Evolutionary conservation across 2,888 invertebrate species (phyloP), one percentile per base, ranked within the genome.

Genomic region (Leucophenga montana): DNA sequence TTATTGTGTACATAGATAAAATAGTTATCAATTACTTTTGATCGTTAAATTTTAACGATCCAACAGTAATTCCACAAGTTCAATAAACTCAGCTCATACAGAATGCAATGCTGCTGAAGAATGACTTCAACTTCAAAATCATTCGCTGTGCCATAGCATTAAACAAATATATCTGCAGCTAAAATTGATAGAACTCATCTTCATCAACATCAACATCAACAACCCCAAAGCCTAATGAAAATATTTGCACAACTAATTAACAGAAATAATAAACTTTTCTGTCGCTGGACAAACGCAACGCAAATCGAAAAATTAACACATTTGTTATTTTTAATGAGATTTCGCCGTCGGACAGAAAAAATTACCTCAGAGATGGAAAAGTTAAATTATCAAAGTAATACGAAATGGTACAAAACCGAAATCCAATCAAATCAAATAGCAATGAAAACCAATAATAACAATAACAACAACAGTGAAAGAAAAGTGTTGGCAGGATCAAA

Each of bases 161-260:
- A 27, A 27, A 27, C 27, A 27, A n/a, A n/a, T n/a, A n/a, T 33
- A 39, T 39, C 9, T 8, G 1, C 11, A 1, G 9, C 3, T 39
- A 11, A 3, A 39, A 39, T 39, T 11, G 39, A 39, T 8, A 39
- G 4, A 39, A 39, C 39, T 39, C 39, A 39, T 39, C 39, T 5
- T 87, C 87, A 88, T 87, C 88, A 87, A 88, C 88, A 88, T 87
- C 85, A 86, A 33, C 16, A 18, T 6, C 0, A 61, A 18, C 39
- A 61, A 39, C 61, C 61, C 56, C 62, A 16, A 61, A 39, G 14
- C 59, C 31, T 31, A 46, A 71, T 71, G 39, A 39, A 77, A 78
- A 77, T 75, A 78, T 77, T 76, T 53, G 67, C 72, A 71, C 70
- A 68, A 68, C 71, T 75, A 73, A 78, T 78, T 71, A 77, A 66